A percentile compares a stretch with the other conserved stretches of the same genome.
Evolutionary conservation across 2,113 vertebrate species (phyloP).

Genomic region (Ceratotherium simum): DNA sequence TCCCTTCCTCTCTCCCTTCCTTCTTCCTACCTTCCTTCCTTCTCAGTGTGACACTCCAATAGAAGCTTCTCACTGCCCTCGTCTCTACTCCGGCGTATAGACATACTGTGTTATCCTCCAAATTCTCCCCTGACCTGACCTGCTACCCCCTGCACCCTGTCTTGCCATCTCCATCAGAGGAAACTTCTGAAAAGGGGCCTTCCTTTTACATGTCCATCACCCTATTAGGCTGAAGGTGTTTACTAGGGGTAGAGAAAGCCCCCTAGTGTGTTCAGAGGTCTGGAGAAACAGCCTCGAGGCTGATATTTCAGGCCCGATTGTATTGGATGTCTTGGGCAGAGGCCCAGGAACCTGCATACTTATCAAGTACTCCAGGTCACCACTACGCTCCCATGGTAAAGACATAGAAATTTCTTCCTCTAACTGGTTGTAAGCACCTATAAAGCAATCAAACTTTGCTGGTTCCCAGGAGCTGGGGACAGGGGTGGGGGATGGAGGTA

Average conservation of each 20-base stretch:
- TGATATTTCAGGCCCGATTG: neutral
- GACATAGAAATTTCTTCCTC: neutral
- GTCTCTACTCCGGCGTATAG: rapidly evolving
- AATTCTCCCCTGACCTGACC: too few species aligned
- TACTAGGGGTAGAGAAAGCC: neutral
- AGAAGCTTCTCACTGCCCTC: neutral
- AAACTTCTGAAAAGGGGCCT: neutral
- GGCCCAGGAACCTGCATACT: neutral
- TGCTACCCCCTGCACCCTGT: neutral
- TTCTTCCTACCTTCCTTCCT: neutral
- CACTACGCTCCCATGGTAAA: neutral
- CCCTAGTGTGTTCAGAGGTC: neutral
- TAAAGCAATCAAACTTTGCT: neutral
- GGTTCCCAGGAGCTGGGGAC: neutral
- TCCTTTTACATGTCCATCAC: neutral
- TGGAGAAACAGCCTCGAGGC: neutral
- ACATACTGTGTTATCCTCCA: neutral
- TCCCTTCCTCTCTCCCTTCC: rapidly evolving
- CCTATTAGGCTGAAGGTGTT: neutral
- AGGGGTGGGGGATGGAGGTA: rapidly evolving
- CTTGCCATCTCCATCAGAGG: neutral
- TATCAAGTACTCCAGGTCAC: neutral
- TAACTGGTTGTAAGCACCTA: neutral
- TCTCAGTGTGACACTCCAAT: neutral
- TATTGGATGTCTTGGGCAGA: neutral